A percentile compares a stretch with the other conserved stretches of the same genome.
phyloP scores from a whole-genome alignment of 2,888 invertebrate genomes.

The Himalopsyche tibetana region DNA sequence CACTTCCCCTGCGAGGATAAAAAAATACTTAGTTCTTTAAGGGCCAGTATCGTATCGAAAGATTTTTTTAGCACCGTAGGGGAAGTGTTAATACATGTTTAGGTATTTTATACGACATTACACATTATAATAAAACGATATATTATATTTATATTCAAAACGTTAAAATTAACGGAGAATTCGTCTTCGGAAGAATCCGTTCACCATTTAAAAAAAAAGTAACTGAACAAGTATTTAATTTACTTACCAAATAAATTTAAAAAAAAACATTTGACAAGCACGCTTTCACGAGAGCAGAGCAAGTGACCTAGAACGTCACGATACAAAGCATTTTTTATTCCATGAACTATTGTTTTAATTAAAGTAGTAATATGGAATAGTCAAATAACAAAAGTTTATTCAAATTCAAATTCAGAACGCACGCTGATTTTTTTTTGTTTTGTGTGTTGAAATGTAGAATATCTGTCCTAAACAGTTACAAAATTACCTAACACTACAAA shows the following conservation, averaged over 20 bases:
- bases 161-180: too few relatives aligned
- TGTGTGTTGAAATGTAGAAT: slow-evolving; percentile 54
- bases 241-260: neutral
- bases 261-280: slow-evolving; percentile 19
- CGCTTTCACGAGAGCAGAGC: slow-evolving; percentile 26
- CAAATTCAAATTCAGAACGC: slow-evolving; percentile 59
- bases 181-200: too few relatives aligned
- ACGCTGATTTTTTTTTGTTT: slow-evolving; percentile 52
- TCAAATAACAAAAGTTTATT: slow-evolving; percentile 65
- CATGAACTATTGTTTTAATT: slow-evolving; percentile 63
- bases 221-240: neutral
- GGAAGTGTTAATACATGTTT: too few relatives aligned
- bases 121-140: too few relatives aligned
- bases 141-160: too few relatives aligned
- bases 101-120: too few relatives aligned
- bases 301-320: slow-evolving; percentile 64
- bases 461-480: slow-evolving; percentile 36
- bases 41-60: too few relatives aligned
- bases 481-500: neutral
- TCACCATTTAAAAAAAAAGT: too few relatives aligned
- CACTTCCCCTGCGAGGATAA: too few relatives aligned
- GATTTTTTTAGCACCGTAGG: too few relatives aligned
- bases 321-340: slow-evolving; percentile 57
- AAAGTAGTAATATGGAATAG: slow-evolving; percentile 58
- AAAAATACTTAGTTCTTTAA: too few relatives aligned